phyloP scores from a whole-genome alignment of 2,888 invertebrate species.

The Lumbricus terrestris region DNA sequence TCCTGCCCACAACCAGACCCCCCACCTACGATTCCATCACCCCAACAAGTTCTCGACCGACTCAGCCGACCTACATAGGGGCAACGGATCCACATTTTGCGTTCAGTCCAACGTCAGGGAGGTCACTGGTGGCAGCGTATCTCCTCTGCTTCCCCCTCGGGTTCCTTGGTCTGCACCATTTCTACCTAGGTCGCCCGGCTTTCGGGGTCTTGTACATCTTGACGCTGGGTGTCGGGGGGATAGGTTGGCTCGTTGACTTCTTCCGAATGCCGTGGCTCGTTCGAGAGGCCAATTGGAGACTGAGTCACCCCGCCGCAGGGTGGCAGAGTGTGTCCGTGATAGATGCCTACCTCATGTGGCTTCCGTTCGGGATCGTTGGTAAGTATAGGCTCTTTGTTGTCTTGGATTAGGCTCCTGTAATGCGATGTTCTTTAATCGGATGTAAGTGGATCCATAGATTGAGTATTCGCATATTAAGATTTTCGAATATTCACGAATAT shows the following conservation, averaged over 20 bases:
- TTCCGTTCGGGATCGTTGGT: constrained; percentile 23
- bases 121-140: constrained; percentile 39
- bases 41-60: not conserved
- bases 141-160: constrained; percentile 37
- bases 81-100: not conserved
- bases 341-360: constrained; percentile 21
- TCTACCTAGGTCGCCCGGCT: constrained; percentile 12
- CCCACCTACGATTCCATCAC: not conserved
- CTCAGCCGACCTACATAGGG: not conserved
- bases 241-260: constrained; percentile 18
- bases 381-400: not conserved
- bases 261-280: constrained; percentile 12
- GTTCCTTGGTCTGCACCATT: constrained; percentile 30
- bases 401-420: no score
- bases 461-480: no score
- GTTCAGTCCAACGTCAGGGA: constrained; percentile 13
- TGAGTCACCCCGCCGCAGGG: not conserved
- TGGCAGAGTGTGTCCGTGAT: not conserved
- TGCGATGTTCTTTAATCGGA: no score
- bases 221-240: constrained; percentile 15
- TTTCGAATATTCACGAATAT: no score
- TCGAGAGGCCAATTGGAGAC: constrained; percentile 5
- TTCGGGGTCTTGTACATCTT: constrained; percentile 20
- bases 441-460: no score
- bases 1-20: no score